Evolutionary conservation across 2,113 vertebrate genomes (phyloP), one percentile per base, ranked within the genome.

Genomic region (Albula goreensis): DNA sequence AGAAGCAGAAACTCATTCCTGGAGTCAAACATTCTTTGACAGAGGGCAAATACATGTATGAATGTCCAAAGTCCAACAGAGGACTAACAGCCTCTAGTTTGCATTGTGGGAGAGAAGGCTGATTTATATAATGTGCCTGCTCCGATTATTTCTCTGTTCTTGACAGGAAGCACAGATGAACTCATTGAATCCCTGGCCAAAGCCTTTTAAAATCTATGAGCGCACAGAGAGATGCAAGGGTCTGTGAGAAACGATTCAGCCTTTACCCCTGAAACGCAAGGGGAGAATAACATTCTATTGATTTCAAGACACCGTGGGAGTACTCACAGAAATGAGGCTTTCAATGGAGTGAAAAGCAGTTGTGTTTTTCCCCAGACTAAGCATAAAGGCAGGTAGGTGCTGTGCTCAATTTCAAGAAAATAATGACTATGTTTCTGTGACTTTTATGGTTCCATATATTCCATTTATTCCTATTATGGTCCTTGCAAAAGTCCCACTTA

Each of bases 281-380:
- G 17, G 13, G 80, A 66, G n/a, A 82, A 82, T 86, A 82, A 50
- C 50, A 77, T 48, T 63, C 51, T 86, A 86, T 86, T 86, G 85
- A 86, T 86, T 86, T 52, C 8, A 17, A 77, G 85, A 74, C 85
- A 77, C 51, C 9, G 31, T 77, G 63, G 52, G 63, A 48, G 60
- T 63, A 17, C 60, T 31, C 3, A 48, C 25, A 51, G 60, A 50
- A 41, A 48, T 52, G 15, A 50, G 31, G 78, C 78, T 81, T 81
- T 85, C 78, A 81, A 56, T 48, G 19, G 13, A 60, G 49, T 80
- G 84, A 85, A 57, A 79, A 31, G 77, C 77, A 49, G 84, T 51
- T 31, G 19, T n/a, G n/a, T 60, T 79, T 78, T 57, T 80, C 53
- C 84, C 52, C 51, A 25, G 17, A 22, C 53, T 0, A 78, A 15